Base-by-base conservation (phyloP, 35 echinoderm and acorn worm species). In the Apostichopus japonicus region DNA sequence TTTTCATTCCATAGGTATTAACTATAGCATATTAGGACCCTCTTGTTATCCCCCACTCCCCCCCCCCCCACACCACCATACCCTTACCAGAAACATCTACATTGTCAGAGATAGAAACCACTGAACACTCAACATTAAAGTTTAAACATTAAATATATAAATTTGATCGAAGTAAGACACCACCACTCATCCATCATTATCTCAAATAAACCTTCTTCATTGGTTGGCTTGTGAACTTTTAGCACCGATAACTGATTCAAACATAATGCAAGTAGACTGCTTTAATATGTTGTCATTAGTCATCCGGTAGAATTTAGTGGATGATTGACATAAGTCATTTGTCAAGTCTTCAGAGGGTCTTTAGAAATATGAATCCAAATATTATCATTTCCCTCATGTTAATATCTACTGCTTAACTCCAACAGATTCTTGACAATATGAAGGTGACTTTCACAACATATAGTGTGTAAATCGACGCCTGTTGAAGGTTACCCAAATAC, bases 371-470 rank as follows among this genome's bases (percentile, higher is more conserved):
- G 79, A 83, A 83, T 83, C 79, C 79, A 83, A 55, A 54, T 83
- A 83, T 83, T 83, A 82, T 82, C 51, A 83, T 83, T 83, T 83
- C 79, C 79, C 54, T 83, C 79, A 15, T 54, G 10, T 83, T 83
- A 33, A 83, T 83, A 17, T 83, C n/a, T 44, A 44, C 17, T 6
- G 54, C 54, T 8, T 52, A 53, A 54, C 44, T 83, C 79, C 33
- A 44, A 44, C 33, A 44, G 33, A 44, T 44, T 44, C 33, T 0
- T 44, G 33, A 3, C 33, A 55, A 4, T 17, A 53, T 83, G 79
- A 83, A 83, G 79, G 54, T 83, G 79, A 83, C 79, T 83, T 83
- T 54, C 79, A 83, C 79, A 21, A 67, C 79, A 5, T n/a, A 7
- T 15, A 4, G 79, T 14, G 79, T 52, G 33, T 54, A 54, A 44